Percentiles rank a stretch among this genome's conserved stretches.
These are phyloP conservation scores for Thysanoteuthis rhombus DNA, from an alignment of 2,888 invertebrate species.

Conservation along the genomic window DNA sequence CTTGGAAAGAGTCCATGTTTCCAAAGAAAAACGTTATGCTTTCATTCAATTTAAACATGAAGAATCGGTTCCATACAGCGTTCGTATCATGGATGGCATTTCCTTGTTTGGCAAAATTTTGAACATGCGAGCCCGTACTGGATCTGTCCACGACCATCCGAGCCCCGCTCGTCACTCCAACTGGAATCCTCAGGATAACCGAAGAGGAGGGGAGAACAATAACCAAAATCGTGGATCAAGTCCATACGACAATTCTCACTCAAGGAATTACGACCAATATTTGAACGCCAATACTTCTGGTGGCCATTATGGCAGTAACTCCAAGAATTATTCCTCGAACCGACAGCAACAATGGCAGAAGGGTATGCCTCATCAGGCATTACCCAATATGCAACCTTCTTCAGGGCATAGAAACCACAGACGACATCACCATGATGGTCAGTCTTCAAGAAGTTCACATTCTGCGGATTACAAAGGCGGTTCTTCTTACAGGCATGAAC, in stretches of 20 bases:
- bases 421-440: background rate
- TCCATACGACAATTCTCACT: background rate
- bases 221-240: background rate
- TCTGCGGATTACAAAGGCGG: background rate
- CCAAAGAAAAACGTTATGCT: slow-evolving; percentile 80
- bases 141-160: slow-evolving; percentile 34
- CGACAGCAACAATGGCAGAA: background rate
- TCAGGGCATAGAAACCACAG: background rate
- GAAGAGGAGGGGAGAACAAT: background rate
- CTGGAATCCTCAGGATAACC: background rate
- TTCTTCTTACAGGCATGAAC: background rate
- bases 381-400: background rate
- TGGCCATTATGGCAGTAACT: background rate
- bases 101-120: slow-evolving; percentile 73
- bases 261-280: background rate
- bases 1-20: slow-evolving; percentile 79
- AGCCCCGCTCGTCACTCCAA: background rate
- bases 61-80: slow-evolving; percentile 80
- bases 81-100: slow-evolving; percentile 79
- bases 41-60: slow-evolving; percentile 83
- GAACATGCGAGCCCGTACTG: slow-evolving; percentile 48
- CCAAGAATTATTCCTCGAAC: background rate
- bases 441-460: background rate
- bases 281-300: background rate
- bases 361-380: background rate